Evolutionary conservation across 1,140 invertebrate genomes (phyloP).

Genomic region (Amyelois transitella): DNA sequence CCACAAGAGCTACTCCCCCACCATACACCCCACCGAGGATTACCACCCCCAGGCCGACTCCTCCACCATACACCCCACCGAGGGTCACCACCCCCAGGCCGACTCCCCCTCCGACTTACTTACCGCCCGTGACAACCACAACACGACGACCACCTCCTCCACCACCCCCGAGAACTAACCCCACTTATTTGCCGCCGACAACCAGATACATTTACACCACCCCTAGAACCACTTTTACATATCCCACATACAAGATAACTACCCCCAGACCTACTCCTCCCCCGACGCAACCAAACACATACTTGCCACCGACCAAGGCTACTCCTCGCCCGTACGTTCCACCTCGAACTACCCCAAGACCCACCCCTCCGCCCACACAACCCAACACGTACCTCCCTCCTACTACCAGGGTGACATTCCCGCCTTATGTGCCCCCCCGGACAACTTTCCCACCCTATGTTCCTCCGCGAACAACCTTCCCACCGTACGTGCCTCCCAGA

Average conservation of each 20-base stretch:
- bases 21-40: background rate
- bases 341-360: background rate
- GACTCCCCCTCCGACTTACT: background rate
- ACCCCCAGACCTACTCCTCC: slow-evolving; percentile 2
- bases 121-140: background rate
- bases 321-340: slow-evolving; percentile 2
- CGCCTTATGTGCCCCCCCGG: background rate
- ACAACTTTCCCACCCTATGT: slow-evolving; percentile 13
- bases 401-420: too few species aligned
- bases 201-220: background rate
- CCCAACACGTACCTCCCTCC: slow-evolving; percentile 6
- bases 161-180: too few species aligned
- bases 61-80: background rate
- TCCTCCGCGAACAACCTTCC: background rate
- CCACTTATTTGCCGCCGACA: too few species aligned
- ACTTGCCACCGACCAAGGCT: background rate
- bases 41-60: background rate
- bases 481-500: background rate
- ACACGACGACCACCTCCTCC: slow-evolving; percentile 4
- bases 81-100: background rate
- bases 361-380: slow-evolving; percentile 3
- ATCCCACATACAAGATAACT: background rate
- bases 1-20: background rate
- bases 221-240: background rate
- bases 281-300: background rate